These are phyloP conservation scores for Reinhardtius hippoglossoides DNA, from an alignment of 2,113 vertebrate genomes.

Conservation along the genomic window DNA sequence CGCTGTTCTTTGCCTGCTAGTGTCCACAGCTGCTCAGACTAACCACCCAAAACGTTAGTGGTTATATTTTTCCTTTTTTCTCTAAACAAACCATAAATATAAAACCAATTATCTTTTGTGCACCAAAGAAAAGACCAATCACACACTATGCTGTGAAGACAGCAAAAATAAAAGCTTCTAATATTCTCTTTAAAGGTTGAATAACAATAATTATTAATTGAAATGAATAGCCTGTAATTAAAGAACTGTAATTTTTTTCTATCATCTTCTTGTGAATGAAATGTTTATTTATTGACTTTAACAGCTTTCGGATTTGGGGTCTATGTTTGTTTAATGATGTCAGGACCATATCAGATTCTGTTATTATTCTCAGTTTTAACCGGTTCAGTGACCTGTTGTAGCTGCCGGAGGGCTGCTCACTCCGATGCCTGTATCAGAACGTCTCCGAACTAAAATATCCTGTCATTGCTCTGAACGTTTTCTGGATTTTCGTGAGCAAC, in stretches of 20 bases:
- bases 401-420: slow-evolving; percentile 4
- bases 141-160: not conserved
- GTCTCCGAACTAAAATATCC: slow-evolving; percentile 20
- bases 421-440: not conserved
- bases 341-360: slow-evolving; percentile 47
- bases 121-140: slow-evolving; percentile 4
- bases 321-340: slow-evolving; percentile 52
- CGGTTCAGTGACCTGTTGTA: slow-evolving; percentile 51
- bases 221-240: slow-evolving; percentile 48
- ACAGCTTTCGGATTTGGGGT: slow-evolving; percentile 45
- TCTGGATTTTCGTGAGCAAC: slow-evolving; percentile 13
- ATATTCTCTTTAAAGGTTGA: slow-evolving; percentile 7
- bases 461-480: slow-evolving; percentile 10
- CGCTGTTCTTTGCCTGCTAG: not conserved
- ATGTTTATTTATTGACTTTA: slow-evolving; percentile 58
- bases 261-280: slow-evolving; percentile 22
- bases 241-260: too few species aligned
- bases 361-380: slow-evolving; percentile 50
- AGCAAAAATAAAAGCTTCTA: slow-evolving; percentile 9
- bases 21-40: slow-evolving; percentile 2
- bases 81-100: slow-evolving; percentile 12
- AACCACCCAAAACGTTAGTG: not conserved
- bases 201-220: slow-evolving; percentile 1
- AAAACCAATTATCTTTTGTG: slow-evolving; percentile 21
- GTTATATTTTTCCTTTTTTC: not conserved